These are phyloP conservation scores for Ephialtes manifestator DNA, from an alignment of 2,888 invertebrate genomes.

Conservation along the genomic window DNA sequence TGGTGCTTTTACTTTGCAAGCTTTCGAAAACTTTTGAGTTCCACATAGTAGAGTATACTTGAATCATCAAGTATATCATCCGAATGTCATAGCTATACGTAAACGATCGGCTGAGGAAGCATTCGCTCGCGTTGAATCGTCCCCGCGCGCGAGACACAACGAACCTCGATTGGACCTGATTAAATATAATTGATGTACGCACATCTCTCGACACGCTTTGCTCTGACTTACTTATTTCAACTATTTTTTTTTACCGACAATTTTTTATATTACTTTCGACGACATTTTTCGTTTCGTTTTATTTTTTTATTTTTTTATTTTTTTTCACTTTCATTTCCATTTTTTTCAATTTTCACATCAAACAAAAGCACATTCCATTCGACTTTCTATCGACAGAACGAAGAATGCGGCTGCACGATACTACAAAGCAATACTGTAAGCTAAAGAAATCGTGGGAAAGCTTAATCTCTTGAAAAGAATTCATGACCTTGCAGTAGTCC, in stretches of 20 bases:
- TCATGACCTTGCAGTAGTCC: background rate
- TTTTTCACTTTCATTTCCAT: background rate
- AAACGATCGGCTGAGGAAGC: background rate
- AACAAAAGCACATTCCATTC: background rate
- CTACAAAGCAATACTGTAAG: background rate
- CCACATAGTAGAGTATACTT: too few relatives aligned
- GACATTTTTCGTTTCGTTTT: too few relatives aligned
- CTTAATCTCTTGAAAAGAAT: background rate
- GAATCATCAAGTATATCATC: background rate
- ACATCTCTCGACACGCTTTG: background rate
- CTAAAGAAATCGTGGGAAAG: background rate
- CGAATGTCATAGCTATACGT: background rate
- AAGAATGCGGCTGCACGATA: background rate
- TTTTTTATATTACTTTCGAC: background rate
- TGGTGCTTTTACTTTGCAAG: too few relatives aligned
- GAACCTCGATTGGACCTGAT: slow-evolving; percentile 63
- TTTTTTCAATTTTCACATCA: background rate
- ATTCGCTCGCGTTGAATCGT: slow-evolving; percentile 17
- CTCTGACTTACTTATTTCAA: too few relatives aligned
- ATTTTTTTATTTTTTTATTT: too few relatives aligned
- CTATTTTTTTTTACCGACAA: background rate
- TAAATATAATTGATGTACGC: slow-evolving; percentile 46
- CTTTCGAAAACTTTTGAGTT: background rate
- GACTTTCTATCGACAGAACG: background rate
- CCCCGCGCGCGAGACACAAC: slow-evolving; percentile 45